These are phyloP conservation scores for Danio jaintianensis DNA, from an alignment of 2,797 vertebrate genomes.

Conservation along the genomic window DNA sequence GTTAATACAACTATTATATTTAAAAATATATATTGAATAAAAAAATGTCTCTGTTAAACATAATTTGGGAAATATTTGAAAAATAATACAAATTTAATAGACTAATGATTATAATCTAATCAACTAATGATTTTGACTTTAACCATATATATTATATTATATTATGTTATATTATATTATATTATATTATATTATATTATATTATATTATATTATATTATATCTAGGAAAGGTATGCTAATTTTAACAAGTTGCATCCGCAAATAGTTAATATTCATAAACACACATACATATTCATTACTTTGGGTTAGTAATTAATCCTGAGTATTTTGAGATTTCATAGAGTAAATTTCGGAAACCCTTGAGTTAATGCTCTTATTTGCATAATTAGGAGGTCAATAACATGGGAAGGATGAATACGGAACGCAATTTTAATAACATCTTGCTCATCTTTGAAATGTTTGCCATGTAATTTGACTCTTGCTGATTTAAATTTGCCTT, in stretches of 20 bases:
- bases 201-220: not conserved
- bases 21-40: too few relatives aligned
- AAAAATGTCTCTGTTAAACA: too few relatives aligned
- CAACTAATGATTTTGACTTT: too few relatives aligned
- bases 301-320: not conserved
- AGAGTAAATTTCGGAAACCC: not conserved
- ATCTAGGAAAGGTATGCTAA: not conserved
- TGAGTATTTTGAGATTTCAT: not conserved
- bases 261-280: not conserved
- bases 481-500: not conserved
- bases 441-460: not conserved
- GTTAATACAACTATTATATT: too few relatives aligned
- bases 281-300: not conserved
- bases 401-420: not conserved
- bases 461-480: not conserved
- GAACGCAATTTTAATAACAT: not conserved
- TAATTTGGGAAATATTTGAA: too few relatives aligned
- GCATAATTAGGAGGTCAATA: not conserved
- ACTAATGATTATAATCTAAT: too few relatives aligned
- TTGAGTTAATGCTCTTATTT: not conserved
- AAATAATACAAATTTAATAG: not conserved
- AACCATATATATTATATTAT: not conserved
- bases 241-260: not conserved
- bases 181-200: too few relatives aligned
- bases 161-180: conserved; percentile 1